Conservation (phyloP, 64 coral and sea anemone species). For the Trachythela sp. region DNA sequence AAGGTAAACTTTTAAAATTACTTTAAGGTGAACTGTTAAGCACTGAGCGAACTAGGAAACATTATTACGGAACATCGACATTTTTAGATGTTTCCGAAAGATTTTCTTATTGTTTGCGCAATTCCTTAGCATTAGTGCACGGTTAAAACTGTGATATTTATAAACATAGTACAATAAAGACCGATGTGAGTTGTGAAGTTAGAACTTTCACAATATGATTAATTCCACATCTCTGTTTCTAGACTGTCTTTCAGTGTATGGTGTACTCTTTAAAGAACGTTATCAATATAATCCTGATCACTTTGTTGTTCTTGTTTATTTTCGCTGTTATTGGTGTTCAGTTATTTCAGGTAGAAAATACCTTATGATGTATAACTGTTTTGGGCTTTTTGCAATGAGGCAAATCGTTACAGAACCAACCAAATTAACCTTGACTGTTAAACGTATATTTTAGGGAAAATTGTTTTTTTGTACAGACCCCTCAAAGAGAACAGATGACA, state of each 20-base stretch:
- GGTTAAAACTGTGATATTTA: too few relatives aligned
- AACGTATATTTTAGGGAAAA: conserved; percentile 60
- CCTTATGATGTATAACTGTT: not conserved
- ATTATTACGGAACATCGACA: too few relatives aligned
- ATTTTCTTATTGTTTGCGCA: too few relatives aligned
- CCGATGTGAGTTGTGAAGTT: too few relatives aligned
- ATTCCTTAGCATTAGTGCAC: too few relatives aligned
- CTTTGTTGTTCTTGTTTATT: conserved; percentile 80
- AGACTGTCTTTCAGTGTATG: conserved; percentile 98
- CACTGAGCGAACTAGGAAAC: too few relatives aligned
- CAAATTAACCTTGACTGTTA: not conserved
- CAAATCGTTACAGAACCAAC: too few relatives aligned
- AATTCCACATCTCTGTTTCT: conserved; percentile 17
- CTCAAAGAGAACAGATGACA: conserved; percentile 61
- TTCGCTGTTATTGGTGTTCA: conserved; percentile 99
- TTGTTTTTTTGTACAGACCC: conserved; percentile 78
- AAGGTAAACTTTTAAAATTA: conserved; percentile 53
- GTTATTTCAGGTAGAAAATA: conserved; percentile 69
- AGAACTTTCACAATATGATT: too few relatives aligned
- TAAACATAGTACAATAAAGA: too few relatives aligned
- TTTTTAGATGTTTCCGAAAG: too few relatives aligned
- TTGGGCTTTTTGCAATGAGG: not conserved
- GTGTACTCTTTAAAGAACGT: conserved; percentile 96
- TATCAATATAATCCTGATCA: conserved; percentile 87
- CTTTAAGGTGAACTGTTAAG: too few relatives aligned